Evolutionary conservation across 2,888 invertebrate species (phyloP).

Genomic region (Xestia ashworthii): DNA sequence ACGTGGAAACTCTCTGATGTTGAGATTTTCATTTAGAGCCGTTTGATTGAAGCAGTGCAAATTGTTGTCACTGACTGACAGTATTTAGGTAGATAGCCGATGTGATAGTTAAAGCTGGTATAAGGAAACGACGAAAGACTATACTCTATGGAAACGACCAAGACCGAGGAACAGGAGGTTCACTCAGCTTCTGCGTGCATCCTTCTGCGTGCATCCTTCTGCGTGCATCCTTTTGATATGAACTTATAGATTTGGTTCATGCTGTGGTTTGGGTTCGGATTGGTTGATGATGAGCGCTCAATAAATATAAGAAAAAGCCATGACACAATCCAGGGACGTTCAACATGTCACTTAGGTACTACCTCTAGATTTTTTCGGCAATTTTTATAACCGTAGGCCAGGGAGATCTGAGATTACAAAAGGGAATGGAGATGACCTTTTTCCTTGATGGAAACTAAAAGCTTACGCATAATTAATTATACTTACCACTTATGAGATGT

Average conservation of each 20-base stretch:
- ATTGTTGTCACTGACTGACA: not conserved
- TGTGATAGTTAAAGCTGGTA: not conserved
- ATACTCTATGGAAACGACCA: no score
- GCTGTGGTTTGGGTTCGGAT: no score
- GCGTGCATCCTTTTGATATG: no score
- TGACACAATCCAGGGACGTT: not conserved
- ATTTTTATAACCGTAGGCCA: not conserved
- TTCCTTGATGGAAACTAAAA: not conserved
- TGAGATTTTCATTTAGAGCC: not conserved
- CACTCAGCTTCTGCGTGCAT: not conserved
- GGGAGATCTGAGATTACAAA: not conserved
- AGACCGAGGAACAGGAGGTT: not conserved
- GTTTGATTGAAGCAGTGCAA: not conserved
- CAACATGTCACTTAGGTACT: not conserved
- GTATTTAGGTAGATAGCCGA: not conserved
- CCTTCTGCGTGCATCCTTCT: not conserved
- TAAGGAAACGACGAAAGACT: no score
- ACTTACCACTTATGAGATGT: not conserved
- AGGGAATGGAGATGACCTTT: not conserved
- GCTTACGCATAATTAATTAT: not conserved
- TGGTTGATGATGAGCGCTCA: not conserved
- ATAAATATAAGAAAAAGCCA: not conserved
- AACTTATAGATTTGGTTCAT: not conserved
- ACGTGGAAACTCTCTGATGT: constrained; percentile 1
- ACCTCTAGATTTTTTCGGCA: not conserved